Evolutionary conservation across 2,113 vertebrate species (phyloP).

Genomic region (Oreochromis aureus): DNA sequence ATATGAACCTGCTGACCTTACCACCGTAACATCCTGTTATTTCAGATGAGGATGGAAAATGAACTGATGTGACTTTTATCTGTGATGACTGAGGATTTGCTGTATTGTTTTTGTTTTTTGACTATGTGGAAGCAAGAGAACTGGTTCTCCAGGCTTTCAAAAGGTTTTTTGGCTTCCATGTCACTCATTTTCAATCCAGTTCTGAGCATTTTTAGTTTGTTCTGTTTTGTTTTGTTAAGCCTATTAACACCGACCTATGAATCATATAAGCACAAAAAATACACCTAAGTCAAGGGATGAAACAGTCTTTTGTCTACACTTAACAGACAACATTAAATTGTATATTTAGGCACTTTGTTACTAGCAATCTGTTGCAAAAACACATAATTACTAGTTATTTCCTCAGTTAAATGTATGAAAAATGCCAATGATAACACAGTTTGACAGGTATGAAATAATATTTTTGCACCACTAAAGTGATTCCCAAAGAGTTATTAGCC

Average conservation of each 20-base stretch:
- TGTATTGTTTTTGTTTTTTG: neutral
- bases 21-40: neutral
- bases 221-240: rapidly evolving
- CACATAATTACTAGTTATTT: neutral
- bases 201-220: neutral
- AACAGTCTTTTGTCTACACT: neutral
- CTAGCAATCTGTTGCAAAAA: neutral
- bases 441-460: neutral
- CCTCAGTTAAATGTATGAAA: neutral
- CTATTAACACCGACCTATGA: neutral
- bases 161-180: neutral
- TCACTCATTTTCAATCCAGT: neutral
- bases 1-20: no score
- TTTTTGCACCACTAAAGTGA: neutral
- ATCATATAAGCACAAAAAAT: neutral
- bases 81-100: neutral
- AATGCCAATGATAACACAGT: neutral
- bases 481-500: neutral
- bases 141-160: neutral
- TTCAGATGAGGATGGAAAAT: neutral
- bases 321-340: neutral
- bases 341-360: neutral
- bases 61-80: neutral
- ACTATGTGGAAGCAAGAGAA: neutral
- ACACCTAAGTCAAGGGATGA: neutral